phyloP scores from a whole-genome alignment of 2,888 invertebrate species.

The Salticus scenicus region DNA sequence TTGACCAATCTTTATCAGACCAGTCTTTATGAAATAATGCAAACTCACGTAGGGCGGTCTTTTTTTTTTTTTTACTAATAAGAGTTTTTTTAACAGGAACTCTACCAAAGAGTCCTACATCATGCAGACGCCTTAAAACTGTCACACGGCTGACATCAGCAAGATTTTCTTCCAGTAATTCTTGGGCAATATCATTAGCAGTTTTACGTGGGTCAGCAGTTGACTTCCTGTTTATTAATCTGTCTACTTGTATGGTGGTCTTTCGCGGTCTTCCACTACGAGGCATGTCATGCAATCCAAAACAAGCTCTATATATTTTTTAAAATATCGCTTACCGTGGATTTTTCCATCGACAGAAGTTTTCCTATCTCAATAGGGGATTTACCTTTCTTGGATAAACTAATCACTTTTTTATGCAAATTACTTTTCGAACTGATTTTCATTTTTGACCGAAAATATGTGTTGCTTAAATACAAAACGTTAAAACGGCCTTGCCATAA shows the following conservation, averaged over 20 bases:
- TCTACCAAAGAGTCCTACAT: not conserved
- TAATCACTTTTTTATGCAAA: no score
- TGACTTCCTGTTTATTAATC: not conserved
- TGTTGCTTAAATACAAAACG: no score
- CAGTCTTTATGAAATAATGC: not conserved
- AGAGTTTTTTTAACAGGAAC: not conserved
- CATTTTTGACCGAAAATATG: no score
- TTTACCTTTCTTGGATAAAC: no score
- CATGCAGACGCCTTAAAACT: not conserved
- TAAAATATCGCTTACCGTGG: no score
- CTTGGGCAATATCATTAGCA: slow-evolving; percentile 3
- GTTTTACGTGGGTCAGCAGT: not conserved
- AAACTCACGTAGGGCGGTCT: not conserved
- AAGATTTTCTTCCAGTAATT: not conserved
- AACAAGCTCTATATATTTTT: no score
- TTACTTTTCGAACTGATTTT: no score
- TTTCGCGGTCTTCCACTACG: not conserved
- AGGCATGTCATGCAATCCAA: not conserved
- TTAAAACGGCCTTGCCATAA: no score
- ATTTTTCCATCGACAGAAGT: no score
- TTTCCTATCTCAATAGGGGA: no score
- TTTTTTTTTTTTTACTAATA: not conserved
- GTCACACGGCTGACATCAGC: not conserved
- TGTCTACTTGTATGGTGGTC: not conserved
- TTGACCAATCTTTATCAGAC: not conserved